These are phyloP conservation scores for Ischnus inquisitorius DNA, from an alignment of 2,888 invertebrate species.

Conservation along the genomic window DNA sequence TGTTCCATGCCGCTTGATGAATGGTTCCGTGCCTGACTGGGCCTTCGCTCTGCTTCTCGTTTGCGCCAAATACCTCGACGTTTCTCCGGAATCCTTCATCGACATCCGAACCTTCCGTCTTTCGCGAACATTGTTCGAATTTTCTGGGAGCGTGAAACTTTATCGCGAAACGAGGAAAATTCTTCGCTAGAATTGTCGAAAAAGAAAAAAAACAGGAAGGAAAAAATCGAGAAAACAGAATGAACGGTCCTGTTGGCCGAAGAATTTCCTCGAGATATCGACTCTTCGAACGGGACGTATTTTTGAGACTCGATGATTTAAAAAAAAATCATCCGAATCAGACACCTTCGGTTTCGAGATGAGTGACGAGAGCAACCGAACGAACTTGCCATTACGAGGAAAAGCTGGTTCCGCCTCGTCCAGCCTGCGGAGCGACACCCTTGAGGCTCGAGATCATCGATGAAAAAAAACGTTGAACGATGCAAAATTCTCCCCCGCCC, in stretches of 20 bases:
- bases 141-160: not conserved
- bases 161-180: not conserved
- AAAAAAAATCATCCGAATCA: too few species aligned
- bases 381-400: not conserved
- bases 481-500: not conserved
- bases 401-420: not conserved
- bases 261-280: not conserved
- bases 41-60: slow-evolving; percentile 37
- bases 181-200: not conserved
- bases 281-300: too few species aligned
- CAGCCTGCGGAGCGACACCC: not conserved
- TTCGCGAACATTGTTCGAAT: slow-evolving; percentile 17
- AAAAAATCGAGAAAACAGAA: not conserved
- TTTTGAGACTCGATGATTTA: too few species aligned
- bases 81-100: slow-evolving; percentile 29
- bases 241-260: not conserved
- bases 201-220: not conserved
- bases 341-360: not conserved
- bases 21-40: slow-evolving; percentile 14
- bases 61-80: slow-evolving; percentile 6
- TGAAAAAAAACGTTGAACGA: not conserved
- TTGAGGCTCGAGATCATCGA: not conserved
- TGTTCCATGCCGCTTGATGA: slow-evolving; percentile 59
- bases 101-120: not conserved
- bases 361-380: not conserved